Evolutionary conservation across 2,797 vertebrate species (phyloP).

Genomic region (Cynodonichthys magdalenae): DNA sequence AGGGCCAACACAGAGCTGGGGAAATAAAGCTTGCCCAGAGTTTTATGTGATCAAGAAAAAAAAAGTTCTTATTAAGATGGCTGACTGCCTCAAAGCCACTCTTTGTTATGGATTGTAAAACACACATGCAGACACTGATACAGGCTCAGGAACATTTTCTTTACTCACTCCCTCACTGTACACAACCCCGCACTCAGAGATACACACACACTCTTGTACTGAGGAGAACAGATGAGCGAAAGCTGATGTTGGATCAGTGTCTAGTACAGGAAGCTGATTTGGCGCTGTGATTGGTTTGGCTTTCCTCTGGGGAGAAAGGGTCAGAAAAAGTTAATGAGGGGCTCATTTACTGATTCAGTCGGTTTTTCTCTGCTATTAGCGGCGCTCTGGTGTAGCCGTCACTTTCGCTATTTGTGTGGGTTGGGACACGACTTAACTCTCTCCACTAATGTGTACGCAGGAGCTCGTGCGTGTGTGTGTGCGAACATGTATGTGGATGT

Average conservation of each 20-base stretch:
- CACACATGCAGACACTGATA: constrained; percentile 48
- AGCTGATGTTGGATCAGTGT: constrained; percentile 73
- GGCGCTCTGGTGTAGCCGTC: constrained; percentile 59
- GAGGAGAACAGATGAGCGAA: constrained; percentile 63
- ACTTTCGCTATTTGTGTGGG: constrained; percentile 64
- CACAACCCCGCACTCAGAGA: constrained; percentile 24
- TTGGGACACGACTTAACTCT: constrained; percentile 65
- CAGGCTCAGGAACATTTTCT: constrained; percentile 32
- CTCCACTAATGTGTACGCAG: constrained; percentile 32
- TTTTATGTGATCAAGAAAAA: constrained; percentile 58
- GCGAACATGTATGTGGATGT: constrained; percentile 25
- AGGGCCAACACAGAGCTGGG: constrained; percentile 53
- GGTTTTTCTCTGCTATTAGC: constrained; percentile 75
- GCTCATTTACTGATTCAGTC: constrained; percentile 80
- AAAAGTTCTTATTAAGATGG: constrained; percentile 58
- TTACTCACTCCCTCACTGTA: constrained; percentile 20
- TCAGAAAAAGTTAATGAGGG: constrained; percentile 80
- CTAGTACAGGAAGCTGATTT: constrained; percentile 80
- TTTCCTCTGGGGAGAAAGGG: constrained; percentile 69
- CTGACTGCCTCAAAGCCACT: constrained; percentile 58
- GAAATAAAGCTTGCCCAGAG: constrained; percentile 48
- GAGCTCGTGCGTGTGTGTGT: not conserved
- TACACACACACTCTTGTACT: constrained; percentile 25
- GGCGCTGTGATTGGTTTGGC: constrained; percentile 88
- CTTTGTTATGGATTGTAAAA: constrained; percentile 63